A percentile compares a stretch with the other conserved stretches of the same genome.
These are phyloP conservation scores for Plebejus melissa DNA, from an alignment of 2,888 invertebrate species.

Conservation along the genomic window DNA sequence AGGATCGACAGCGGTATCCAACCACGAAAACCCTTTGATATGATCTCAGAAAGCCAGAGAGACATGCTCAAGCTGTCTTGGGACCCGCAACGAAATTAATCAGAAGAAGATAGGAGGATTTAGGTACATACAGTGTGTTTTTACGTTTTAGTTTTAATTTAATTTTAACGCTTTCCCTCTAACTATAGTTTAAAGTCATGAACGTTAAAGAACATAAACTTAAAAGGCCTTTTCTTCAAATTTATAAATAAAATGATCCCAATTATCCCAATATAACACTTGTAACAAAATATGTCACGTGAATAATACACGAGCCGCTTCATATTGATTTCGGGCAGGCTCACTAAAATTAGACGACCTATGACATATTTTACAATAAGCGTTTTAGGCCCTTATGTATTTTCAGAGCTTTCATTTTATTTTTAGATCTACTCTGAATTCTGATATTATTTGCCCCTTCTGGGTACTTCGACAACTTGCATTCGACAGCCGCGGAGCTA, in stretches of 20 bases:
- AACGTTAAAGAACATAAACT: not conserved
- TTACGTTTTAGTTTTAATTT: too few relatives aligned
- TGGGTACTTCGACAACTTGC: not conserved
- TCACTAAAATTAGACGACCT: conserved; percentile 10
- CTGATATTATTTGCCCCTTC: not conserved
- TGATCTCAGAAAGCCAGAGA: too few relatives aligned
- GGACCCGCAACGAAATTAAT: too few relatives aligned
- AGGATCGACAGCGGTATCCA: too few relatives aligned
- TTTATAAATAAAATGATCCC: not conserved
- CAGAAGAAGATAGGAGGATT: too few relatives aligned
- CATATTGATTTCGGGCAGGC: conserved; percentile 1
- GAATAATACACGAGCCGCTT: conserved; percentile 2
- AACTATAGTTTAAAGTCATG: too few relatives aligned
- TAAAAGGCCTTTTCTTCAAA: not conserved
- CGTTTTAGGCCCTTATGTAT: not conserved
- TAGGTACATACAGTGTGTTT: too few relatives aligned
- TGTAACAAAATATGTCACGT: not conserved
- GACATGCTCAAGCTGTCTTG: too few relatives aligned
- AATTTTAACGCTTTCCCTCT: too few relatives aligned
- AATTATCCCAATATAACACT: not conserved
- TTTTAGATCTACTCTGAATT: not conserved
- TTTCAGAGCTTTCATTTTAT: not conserved
- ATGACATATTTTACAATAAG: not conserved
- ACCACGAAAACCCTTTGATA: too few relatives aligned
- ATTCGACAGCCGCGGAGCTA: not conserved